Conservation (phyloP, 2,888 invertebrate genomes). For the Ditula angustiorana region DNA sequence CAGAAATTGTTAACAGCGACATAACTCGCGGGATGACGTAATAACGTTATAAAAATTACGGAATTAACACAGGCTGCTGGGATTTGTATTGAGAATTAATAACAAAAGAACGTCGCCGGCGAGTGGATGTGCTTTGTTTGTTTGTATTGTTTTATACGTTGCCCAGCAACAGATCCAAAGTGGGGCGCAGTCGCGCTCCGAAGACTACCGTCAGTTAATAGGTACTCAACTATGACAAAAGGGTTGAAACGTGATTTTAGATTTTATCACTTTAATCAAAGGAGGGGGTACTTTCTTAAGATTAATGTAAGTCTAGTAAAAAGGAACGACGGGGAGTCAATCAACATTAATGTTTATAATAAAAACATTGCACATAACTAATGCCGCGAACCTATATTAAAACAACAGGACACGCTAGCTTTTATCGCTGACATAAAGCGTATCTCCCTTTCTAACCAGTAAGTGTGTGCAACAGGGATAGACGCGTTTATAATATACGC, state of each 20-base stretch:
- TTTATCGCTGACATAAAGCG: too few relatives aligned
- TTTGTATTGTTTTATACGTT: slow-evolving; percentile 35
- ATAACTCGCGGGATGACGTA: slow-evolving; percentile 14
- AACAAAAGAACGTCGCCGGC: slow-evolving; percentile 35
- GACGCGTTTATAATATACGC: too few relatives aligned
- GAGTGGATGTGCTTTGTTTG: slow-evolving; percentile 33
- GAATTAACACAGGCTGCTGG: neutral
- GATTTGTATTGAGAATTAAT: slow-evolving; percentile 29
- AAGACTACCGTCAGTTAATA: neutral
- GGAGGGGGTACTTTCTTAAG: neutral
- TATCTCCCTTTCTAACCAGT: too few relatives aligned
- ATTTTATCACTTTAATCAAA: neutral
- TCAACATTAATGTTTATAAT: too few relatives aligned
- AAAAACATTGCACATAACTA: too few relatives aligned
- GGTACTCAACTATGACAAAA: neutral
- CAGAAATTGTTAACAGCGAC: slow-evolving; percentile 34
- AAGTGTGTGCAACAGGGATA: too few relatives aligned
- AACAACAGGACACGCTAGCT: too few relatives aligned
- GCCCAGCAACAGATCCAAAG: slow-evolving; percentile 40
- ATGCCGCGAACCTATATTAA: too few relatives aligned
- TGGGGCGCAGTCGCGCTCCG: neutral
- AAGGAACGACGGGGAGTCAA: too few relatives aligned
- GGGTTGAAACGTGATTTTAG: neutral
- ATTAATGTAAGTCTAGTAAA: too few relatives aligned
- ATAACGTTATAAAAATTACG: slow-evolving; percentile 27